Percentiles rank a stretch among this genome's conserved stretches.
Conservation (phyloP, 2,797 vertebrate genomes). For the Melanotaenia pygmaea region DNA sequence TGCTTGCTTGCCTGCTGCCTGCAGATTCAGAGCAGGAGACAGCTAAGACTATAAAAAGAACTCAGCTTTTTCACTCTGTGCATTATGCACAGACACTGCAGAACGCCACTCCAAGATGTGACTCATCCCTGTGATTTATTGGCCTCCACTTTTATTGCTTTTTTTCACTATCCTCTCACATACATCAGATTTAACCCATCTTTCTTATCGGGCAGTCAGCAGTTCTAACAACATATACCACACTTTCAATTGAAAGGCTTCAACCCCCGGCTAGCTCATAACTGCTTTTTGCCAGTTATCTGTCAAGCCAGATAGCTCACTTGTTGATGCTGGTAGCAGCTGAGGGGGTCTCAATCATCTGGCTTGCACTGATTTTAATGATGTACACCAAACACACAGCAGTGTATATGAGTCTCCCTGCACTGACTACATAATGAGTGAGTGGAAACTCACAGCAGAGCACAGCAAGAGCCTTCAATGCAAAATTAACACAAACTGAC, state of each 20-base stretch:
- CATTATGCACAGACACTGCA: conserved; percentile 76
- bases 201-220: conserved; percentile 1
- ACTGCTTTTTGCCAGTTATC: conserved; percentile 33
- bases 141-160: conserved; percentile 26
- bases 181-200: conserved; percentile 11
- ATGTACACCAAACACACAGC: conserved; percentile 20
- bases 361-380: conserved; percentile 25
- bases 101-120: conserved; percentile 74
- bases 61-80: conserved; percentile 55
- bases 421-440: not conserved
- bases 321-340: conserved; percentile 45
- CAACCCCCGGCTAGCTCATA: conserved; percentile 17
- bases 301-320: conserved; percentile 54
- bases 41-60: conserved; percentile 62
- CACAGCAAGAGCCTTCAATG: conserved; percentile 35
- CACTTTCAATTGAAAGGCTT: conserved; percentile 7
- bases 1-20: conserved; percentile 27
- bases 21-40: conserved; percentile 65
- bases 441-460: conserved; percentile 12
- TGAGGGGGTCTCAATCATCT: conserved; percentile 21
- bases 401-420: conserved; percentile 24
- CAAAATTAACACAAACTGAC: conserved; percentile 46
- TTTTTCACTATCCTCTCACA: conserved; percentile 19
- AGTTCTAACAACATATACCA: conserved; percentile 13
- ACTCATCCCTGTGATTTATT: conserved; percentile 79